Conservation (phyloP, 2,797 vertebrate genomes). For the Eulemur albifrons region DNA sequence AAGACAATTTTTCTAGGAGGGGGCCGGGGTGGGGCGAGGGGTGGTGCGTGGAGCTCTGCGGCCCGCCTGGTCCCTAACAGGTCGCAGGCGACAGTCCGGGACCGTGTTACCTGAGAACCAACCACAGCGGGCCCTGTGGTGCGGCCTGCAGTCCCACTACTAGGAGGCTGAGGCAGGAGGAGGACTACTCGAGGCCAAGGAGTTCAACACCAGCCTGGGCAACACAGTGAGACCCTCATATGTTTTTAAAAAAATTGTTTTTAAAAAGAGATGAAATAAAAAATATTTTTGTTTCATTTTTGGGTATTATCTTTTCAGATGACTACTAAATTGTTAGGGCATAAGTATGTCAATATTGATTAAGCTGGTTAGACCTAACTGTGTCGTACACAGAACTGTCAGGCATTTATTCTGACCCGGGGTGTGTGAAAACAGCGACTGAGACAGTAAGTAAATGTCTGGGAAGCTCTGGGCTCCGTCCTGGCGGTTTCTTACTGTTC, state of each 20-base stretch:
- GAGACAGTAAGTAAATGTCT: not conserved
- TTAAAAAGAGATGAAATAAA: not conserved
- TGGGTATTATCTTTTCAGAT: not conserved
- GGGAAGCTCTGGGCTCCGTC: not conserved
- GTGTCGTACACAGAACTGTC: not conserved
- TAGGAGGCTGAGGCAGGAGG: too few relatives aligned
- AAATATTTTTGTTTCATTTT: not conserved
- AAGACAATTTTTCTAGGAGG: too few relatives aligned
- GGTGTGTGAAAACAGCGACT: not conserved
- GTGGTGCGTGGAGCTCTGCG: too few relatives aligned
- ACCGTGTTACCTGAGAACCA: too few relatives aligned
- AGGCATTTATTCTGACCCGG: not conserved
- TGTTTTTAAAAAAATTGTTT: too few relatives aligned
- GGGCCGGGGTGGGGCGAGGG: too few relatives aligned
- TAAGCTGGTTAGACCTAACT: not conserved
- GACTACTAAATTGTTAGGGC: not conserved
- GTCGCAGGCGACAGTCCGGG: too few relatives aligned
- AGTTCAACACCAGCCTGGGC: too few relatives aligned
- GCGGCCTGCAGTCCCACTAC: rapidly evolving
- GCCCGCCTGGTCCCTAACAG: too few relatives aligned
- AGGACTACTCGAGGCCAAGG: too few relatives aligned
- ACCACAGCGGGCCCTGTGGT: too few relatives aligned
- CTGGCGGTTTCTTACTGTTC: not conserved
- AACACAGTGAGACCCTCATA: too few relatives aligned
- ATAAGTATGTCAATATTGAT: not conserved